A percentile compares a stretch with the other conserved stretches of the same genome.
Evolutionary conservation across 1,140 invertebrate species (phyloP).

Genomic region (Zeugodacus cucurbitae): DNA sequence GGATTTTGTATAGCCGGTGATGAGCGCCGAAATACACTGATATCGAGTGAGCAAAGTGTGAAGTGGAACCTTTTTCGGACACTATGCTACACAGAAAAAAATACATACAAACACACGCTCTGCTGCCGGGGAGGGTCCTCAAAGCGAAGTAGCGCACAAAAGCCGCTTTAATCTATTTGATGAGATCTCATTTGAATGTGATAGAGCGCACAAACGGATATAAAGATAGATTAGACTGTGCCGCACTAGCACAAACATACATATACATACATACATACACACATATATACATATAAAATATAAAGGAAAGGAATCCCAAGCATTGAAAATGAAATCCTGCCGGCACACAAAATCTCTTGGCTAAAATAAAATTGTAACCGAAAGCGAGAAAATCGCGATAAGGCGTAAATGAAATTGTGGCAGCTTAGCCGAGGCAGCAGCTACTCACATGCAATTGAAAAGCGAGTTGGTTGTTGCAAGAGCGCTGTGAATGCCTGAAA

Average conservation of each 20-base stretch:
- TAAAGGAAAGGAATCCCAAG: background rate
- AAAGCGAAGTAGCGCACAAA: background rate
- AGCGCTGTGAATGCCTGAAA: background rate
- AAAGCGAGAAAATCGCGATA: slow-evolving; percentile 28
- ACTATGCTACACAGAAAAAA: background rate
- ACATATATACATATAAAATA: background rate
- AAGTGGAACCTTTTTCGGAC: slow-evolving; percentile 13
- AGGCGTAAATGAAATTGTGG: slow-evolving; percentile 35
- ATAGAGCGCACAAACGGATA: slow-evolving; percentile 28
- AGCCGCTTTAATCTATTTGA: slow-evolving; percentile 20
- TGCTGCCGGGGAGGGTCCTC: too few relatives aligned
- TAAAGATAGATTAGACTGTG: background rate
- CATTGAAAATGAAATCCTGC: background rate
- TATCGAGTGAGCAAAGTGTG: background rate
- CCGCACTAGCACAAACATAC: background rate
- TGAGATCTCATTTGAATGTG: slow-evolving; percentile 32
- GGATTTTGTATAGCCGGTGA: slow-evolving; percentile 1
- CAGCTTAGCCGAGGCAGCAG: background rate
- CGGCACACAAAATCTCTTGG: background rate
- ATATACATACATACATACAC: background rate
- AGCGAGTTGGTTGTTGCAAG: background rate
- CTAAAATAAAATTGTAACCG: slow-evolving; percentile 12
- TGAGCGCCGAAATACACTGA: background rate
- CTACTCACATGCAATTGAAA: slow-evolving; percentile 12
- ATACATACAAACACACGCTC: background rate